phyloP scores from a whole-genome alignment of 2,113 vertebrate species.

The Casuarius casuarius region DNA sequence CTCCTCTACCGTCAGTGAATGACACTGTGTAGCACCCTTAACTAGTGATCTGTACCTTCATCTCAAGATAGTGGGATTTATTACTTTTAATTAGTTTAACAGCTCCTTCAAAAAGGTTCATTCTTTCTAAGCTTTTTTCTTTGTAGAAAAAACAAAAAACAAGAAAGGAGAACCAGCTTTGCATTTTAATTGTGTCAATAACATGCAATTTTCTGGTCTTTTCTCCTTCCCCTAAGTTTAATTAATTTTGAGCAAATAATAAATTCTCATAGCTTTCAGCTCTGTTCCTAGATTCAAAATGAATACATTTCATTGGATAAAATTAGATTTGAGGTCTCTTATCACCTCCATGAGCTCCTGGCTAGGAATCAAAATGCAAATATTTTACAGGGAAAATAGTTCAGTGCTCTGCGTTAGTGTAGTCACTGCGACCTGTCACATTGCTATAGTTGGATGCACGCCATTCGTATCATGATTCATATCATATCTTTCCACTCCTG shows the following conservation, averaged over 20 bases:
- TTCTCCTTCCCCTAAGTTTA: slow-evolving; percentile 49
- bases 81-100: slow-evolving; percentile 55
- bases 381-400: not conserved
- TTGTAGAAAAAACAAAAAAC: not conserved
- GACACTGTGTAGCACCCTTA: not conserved
- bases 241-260: slow-evolving; percentile 61
- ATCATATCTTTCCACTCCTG: not conserved
- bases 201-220: slow-evolving; percentile 43
- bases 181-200: slow-evolving; percentile 60
- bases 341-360: not conserved
- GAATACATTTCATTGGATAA: not conserved
- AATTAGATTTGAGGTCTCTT: slow-evolving; percentile 29
- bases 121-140: not conserved
- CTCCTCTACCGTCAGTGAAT: not conserved
- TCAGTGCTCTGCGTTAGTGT: not conserved
- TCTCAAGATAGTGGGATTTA: slow-evolving; percentile 1
- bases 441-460: not conserved
- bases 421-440: not conserved
- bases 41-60: slow-evolving; percentile 29
- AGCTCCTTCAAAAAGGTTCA: not conserved
- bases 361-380: not conserved
- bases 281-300: slow-evolving; percentile 18
- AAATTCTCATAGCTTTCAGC: slow-evolving; percentile 42
- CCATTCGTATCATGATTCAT: not conserved
- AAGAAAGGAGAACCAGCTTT: not conserved